A percentile compares a stretch with the other conserved stretches of the same genome.
Evolutionary conservation across 2,888 invertebrate species (phyloP).

Genomic region (Isoperla grammatica): DNA sequence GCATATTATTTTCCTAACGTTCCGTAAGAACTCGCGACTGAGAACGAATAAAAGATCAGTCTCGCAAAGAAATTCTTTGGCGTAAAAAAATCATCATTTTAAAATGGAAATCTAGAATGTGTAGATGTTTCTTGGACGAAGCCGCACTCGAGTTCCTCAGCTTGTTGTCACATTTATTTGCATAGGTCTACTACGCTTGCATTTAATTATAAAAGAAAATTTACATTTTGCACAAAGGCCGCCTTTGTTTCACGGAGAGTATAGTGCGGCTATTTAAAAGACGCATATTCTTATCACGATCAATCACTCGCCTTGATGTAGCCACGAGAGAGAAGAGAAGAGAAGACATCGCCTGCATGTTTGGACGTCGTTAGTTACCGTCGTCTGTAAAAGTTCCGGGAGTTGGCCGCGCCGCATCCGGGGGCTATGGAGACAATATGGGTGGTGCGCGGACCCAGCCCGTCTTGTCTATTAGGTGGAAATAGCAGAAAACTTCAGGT

Average conservation of each 20-base stretch:
- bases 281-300: no score
- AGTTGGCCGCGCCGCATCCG: background rate
- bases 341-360: background rate
- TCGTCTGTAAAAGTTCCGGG: background rate
- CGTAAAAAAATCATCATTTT: conserved; percentile 7
- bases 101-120: background rate
- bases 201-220: background rate
- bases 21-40: conserved; percentile 15
- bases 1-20: conserved; percentile 22
- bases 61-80: background rate
- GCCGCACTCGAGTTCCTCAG: background rate
- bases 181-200: background rate
- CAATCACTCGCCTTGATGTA: background rate
- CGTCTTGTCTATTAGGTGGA: conserved; percentile 10
- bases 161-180: background rate
- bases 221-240: no score
- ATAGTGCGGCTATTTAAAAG: no score
- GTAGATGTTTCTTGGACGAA: background rate
- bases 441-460: background rate
- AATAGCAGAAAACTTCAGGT: conserved; percentile 16
- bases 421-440: background rate
- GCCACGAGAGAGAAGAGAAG: no score
- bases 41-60: background rate
- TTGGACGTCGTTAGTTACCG: background rate
- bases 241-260: no score